A percentile compares a stretch with the other conserved stretches of the same genome.
Conservation (phyloP, 2,797 vertebrate species). For the Xenentodon cancila region DNA sequence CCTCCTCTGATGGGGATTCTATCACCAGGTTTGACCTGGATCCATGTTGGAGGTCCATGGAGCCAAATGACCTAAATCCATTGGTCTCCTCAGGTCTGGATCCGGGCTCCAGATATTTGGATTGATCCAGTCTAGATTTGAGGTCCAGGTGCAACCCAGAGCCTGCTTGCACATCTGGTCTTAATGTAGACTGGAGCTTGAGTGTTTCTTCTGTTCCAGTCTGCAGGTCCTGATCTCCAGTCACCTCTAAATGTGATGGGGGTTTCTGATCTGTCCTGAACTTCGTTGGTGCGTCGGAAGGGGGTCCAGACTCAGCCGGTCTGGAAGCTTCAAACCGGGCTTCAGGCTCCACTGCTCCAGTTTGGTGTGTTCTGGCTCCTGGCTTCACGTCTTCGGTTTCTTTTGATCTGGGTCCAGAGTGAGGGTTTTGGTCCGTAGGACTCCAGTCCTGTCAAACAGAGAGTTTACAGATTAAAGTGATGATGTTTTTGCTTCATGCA, state of each 20-base stretch:
- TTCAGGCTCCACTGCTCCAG: conserved; percentile 34
- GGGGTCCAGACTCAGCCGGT: not conserved
- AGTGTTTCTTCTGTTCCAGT: not conserved
- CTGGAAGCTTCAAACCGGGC: not conserved
- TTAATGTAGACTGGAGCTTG: not conserved
- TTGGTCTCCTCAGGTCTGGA: conserved; percentile 32
- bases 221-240: conserved; percentile 4
- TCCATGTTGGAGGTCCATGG: conserved; percentile 16
- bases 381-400: conserved; percentile 30
- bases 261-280: not conserved
- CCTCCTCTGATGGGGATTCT: not conserved
- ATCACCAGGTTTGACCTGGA: not conserved
- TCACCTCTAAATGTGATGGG: not conserved
- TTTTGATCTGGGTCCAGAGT: not conserved
- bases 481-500: too few species aligned
- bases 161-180: not conserved
- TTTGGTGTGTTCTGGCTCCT: conserved; percentile 1
- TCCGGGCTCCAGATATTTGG: conserved; percentile 28
- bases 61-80: conserved; percentile 17
- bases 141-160: not conserved
- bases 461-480: not conserved
- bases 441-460: conserved; percentile 79
- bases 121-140: not conserved
- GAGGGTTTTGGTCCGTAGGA: conserved; percentile 54
- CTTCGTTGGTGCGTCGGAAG: not conserved